These are phyloP conservation scores for Cryptus viduatorius DNA, from an alignment of 2,888 invertebrate genomes.

Conservation along the genomic window DNA sequence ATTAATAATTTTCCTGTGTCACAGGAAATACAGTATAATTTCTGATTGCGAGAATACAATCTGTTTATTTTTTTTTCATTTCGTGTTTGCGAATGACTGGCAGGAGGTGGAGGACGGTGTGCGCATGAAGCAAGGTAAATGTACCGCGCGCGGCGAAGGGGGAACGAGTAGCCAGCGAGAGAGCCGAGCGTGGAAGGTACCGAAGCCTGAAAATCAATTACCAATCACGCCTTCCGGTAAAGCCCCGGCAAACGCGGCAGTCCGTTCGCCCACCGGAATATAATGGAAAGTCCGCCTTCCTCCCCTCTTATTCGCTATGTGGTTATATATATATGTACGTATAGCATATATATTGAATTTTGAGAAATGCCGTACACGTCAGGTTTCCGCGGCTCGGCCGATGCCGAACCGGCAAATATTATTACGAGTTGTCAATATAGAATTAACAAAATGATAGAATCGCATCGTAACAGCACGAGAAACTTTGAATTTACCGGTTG, in stretches of 20 bases:
- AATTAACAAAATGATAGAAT: background rate
- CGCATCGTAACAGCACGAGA: background rate
- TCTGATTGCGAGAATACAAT: conserved; percentile 52
- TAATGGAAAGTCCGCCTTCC: conserved; percentile 75
- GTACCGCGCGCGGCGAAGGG: conserved; percentile 65
- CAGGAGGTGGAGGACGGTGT: conserved; percentile 24
- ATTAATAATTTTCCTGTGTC: conserved; percentile 45
- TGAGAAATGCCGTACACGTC: conserved; percentile 58
- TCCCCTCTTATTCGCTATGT: conserved; percentile 71
- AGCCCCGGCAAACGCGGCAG: conserved; percentile 72
- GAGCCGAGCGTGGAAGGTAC: conserved; percentile 71
- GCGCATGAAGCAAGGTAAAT: conserved; percentile 58
- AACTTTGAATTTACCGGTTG: background rate
- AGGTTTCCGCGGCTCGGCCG: conserved; percentile 16
- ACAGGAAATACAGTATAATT: conserved; percentile 30
- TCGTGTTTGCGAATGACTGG: conserved; percentile 31
- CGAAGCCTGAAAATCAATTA: conserved; percentile 81
- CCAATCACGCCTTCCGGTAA: conserved; percentile 80
- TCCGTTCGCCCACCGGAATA: conserved; percentile 77
- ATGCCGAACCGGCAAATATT: conserved; percentile 56
- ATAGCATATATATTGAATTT: conserved; percentile 73
- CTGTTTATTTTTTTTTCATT: conserved; percentile 17
- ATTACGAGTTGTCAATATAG: conserved; percentile 55
- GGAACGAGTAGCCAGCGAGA: conserved; percentile 30
- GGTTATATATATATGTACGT: conserved; percentile 66